These are phyloP conservation scores for Percina caprodes DNA, from an alignment of 2,113 vertebrate genomes.

Conservation along the genomic window DNA sequence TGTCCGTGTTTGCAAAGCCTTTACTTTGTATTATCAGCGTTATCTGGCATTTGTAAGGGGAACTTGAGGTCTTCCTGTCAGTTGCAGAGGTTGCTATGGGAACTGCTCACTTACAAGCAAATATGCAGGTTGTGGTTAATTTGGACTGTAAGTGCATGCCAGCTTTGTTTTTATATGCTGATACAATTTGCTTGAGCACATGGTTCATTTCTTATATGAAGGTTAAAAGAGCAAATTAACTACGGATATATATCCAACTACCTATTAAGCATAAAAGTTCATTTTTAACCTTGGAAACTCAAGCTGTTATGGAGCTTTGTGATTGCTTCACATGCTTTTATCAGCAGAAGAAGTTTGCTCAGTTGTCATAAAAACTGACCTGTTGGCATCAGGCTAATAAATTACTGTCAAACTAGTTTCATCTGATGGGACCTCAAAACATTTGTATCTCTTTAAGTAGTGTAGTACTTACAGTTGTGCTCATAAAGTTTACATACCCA, in stretches of 20 bases:
- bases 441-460: no score
- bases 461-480: no score
- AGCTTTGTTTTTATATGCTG: neutral
- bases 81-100: constrained; percentile 17
- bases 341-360: no score
- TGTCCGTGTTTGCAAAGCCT: constrained; percentile 1
- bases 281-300: no score
- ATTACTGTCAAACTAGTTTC: no score
- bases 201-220: neutral
- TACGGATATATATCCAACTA: neutral
- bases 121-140: neutral
- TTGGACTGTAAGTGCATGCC: neutral
- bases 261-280: neutral
- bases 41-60: constrained; percentile 6
- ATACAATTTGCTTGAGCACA: neutral
- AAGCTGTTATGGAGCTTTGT: no score
- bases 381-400: no score
- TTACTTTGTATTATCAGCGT: neutral
- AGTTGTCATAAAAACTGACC: no score
- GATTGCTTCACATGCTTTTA: no score
- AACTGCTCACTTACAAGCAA: constrained; percentile 15
- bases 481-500: no score
- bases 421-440: no score
- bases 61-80: constrained; percentile 13
- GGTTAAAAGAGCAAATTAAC: neutral